Base-by-base conservation (phyloP, 2,888 invertebrate species). In the Disparrhopalites patrizii region DNA sequence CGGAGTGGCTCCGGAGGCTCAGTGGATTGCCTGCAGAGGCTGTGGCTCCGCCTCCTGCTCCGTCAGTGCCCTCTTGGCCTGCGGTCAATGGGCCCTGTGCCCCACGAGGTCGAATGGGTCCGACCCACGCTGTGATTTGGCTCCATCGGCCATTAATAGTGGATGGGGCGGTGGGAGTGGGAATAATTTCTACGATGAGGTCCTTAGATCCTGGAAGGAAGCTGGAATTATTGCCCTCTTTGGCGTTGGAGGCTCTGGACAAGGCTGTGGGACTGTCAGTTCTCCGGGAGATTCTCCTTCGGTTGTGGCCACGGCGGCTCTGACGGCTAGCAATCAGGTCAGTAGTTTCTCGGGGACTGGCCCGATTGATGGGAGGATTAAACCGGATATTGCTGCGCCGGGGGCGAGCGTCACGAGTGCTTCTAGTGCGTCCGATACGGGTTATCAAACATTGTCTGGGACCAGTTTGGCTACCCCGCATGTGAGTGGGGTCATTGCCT, bases 291-390 rank as follows among this genome's bases (percentile, higher is more conserved):
- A 52, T 40, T 54, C 31, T 15, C 18, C 33, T 15, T n/a, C 25
- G 33, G 57, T 30, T 3, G 25, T 62, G 20, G 27, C 30, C 33
- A 54, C 54, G 4, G 62, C 52, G 2, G 25, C 36, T 1, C 36
- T 30, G 3, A 30, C 23, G 10, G 4, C 4, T 15, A 15, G 38
- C 5, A 30, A 38, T n/a, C 10, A 7, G 10, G 20, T 52, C 18
- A 5, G 68, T 3, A 31, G 1, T 5, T 66, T 65, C 23, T 60
- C 65, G 28, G 57, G 66, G 0, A 10, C 28, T 25, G 72, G 69
- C 1, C 69, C 68, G 5, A 40, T 63, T 1, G 85, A 94, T 28
- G 60, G 62, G 31, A 50, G 63, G 31, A 47, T 67, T 31, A 70
- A 72, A 40, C 72, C 72, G 0, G 72, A 72, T 1, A 33, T 72